Evolutionary conservation across 2,113 vertebrate genomes (phyloP), one percentile per base, ranked within the genome.

Genomic region (Sander lucioperca): DNA sequence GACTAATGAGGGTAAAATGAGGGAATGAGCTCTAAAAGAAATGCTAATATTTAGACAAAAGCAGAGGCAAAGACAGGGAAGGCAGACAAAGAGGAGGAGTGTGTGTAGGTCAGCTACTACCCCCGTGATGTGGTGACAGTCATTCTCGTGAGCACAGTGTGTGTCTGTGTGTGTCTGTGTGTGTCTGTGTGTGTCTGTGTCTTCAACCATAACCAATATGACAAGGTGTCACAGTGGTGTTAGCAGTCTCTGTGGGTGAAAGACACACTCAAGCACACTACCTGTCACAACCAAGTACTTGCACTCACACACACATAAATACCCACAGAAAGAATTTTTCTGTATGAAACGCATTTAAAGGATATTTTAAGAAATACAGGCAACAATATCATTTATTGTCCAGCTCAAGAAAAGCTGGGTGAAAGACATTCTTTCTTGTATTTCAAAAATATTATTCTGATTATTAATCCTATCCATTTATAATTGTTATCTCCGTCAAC

Each of bases 121-220:
- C 80, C 78, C 88, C 84, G 88, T 82, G 88, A 91, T 93, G 50
- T 69, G 58, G 71, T 68, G 85, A 81, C 82, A 75, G 68, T 54
- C 18, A 1, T 68, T 78, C 82, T 83, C 23, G 76, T 88, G 88
- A 88, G 81, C 81, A 19, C 77, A 80, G 70, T 57, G 45, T 79
- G 50, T 74, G 19, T 57, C 47, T 43, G 5, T 64, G 15, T 61
- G 6, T 51, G 66, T 65, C 68, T 76, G 77, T 54, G 79, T 57
- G 27, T 39, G 36, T 39, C 50, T 30, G 3, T 67, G 39, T 61
- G 6, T 33, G 70, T 63, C 74, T 78, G 79, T 57, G 33, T 48
- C 48, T 64, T 80, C 69, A 80, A 14, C 78, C 76, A 45, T 86
- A 63, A 75, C 59, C 69, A 64, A 78, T 51, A 45, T 75, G 78